Evolutionary conservation across 2,797 vertebrate species (phyloP).

Genomic region (Hylomyscus alleni): DNA sequence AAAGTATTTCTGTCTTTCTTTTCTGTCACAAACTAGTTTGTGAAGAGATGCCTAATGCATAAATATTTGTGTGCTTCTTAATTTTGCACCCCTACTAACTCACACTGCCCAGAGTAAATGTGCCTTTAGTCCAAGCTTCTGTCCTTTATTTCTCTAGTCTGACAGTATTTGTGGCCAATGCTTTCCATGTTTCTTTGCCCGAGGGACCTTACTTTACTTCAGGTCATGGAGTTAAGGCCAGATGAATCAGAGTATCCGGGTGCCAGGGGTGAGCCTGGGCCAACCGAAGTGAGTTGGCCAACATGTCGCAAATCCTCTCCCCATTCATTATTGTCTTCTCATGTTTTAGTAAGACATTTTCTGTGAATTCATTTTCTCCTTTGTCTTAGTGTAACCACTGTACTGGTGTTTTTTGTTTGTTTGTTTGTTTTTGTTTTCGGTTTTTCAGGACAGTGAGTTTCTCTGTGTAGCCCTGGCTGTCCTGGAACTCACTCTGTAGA

Average conservation of each 20-base stretch:
- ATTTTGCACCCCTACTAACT: background rate
- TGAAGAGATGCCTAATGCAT: background rate
- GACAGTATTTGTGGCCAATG: background rate
- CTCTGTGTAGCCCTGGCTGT: too few species aligned
- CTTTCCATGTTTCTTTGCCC: constrained; percentile 16
- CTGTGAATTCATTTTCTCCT: background rate
- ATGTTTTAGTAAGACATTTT: background rate
- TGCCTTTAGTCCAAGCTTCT: background rate
- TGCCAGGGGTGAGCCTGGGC: constrained; percentile 34
- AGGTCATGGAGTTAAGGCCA: constrained; percentile 27
- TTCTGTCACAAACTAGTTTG: background rate
- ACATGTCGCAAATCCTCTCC: background rate
- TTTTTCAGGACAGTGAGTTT: too few species aligned
- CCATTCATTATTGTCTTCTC: background rate
- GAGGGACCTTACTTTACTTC: constrained; percentile 8
- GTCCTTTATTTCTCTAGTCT: background rate
- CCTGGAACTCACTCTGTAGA: too few species aligned
- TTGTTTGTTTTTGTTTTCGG: too few species aligned
- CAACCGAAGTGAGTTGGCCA: background rate
- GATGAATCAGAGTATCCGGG: constrained; percentile 29
- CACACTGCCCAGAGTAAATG: background rate
- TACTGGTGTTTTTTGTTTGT: background rate
- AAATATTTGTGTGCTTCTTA: constrained; percentile 14
- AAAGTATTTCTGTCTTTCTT: background rate
- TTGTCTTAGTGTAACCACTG: background rate